Evolutionary conservation across 2,113 vertebrate genomes (phyloP).

Genomic region (Ptilonorhynchus violaceus): DNA sequence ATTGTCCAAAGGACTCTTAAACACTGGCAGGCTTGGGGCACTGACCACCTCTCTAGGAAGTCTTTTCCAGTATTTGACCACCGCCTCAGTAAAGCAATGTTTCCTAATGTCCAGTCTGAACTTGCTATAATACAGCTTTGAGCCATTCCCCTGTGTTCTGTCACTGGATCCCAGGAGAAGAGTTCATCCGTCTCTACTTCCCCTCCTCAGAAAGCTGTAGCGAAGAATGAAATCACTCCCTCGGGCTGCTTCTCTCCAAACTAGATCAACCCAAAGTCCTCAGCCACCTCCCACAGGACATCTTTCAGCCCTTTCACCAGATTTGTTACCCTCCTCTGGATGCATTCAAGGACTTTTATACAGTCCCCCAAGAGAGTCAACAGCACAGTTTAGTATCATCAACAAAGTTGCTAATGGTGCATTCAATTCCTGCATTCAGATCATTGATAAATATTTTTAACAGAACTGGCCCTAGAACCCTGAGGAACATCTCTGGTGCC

Average conservation of each 20-base stretch:
- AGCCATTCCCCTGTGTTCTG: neutral
- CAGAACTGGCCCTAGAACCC: neutral
- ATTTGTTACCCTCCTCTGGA: neutral
- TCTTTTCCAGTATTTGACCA: neutral
- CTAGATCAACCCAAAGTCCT: neutral
- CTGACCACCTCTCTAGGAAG: neutral
- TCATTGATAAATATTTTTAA: neutral
- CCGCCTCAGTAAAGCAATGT: neutral
- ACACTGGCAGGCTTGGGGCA: neutral
- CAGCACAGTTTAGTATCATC: neutral
- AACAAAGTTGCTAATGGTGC: neutral
- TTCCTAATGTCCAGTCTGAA: neutral
- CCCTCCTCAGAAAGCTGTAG: neutral
- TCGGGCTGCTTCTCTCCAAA: neutral
- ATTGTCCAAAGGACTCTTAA: neutral
- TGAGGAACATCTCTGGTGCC: neutral
- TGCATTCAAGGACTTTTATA: neutral
- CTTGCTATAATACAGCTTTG: neutral
- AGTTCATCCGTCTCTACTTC: neutral
- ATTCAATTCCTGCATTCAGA: neutral
- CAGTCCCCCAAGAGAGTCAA: neutral
- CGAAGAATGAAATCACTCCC: no score
- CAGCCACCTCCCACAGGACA: neutral
- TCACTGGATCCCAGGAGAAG: neutral
- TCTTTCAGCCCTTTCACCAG: neutral